These are phyloP conservation scores for Elephantulus edwardii DNA, from an alignment of 2,113 vertebrate genomes.

Conservation along the genomic window DNA sequence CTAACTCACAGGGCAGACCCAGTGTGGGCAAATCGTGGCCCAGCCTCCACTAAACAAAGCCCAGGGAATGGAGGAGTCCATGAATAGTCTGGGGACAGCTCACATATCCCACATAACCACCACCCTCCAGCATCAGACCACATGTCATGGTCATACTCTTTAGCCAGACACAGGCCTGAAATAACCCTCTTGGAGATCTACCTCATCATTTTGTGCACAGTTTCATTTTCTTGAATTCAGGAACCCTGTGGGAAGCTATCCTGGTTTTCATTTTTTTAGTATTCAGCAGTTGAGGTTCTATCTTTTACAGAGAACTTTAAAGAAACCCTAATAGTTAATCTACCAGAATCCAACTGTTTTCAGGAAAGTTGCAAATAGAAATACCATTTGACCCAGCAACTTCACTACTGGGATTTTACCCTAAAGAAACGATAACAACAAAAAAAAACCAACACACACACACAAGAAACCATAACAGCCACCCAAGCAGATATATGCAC, in stretches of 20 bases:
- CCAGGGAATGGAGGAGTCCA: fast-evolving
- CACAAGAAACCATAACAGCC: too few relatives aligned
- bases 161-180: neutral
- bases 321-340: too few relatives aligned
- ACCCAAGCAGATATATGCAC: too few relatives aligned
- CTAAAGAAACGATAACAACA: too few relatives aligned
- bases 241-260: neutral
- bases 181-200: neutral
- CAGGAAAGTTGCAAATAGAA: too few relatives aligned
- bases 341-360: too few relatives aligned
- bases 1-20: neutral
- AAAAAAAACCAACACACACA: too few relatives aligned
- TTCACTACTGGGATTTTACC: too few relatives aligned
- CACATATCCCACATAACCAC: neutral
- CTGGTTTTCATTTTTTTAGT: too few relatives aligned
- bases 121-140: neutral
- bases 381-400: too few relatives aligned
- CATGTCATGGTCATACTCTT: neutral
- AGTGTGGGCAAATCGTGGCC: fast-evolving
- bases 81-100: neutral
- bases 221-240: neutral
- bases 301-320: too few relatives aligned
- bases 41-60: neutral
- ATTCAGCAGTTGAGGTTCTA: too few relatives aligned
- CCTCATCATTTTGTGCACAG: neutral